These are phyloP conservation scores for Hirtodrosophila cameraria DNA, from an alignment of 2,888 invertebrate genomes.

Conservation along the genomic window DNA sequence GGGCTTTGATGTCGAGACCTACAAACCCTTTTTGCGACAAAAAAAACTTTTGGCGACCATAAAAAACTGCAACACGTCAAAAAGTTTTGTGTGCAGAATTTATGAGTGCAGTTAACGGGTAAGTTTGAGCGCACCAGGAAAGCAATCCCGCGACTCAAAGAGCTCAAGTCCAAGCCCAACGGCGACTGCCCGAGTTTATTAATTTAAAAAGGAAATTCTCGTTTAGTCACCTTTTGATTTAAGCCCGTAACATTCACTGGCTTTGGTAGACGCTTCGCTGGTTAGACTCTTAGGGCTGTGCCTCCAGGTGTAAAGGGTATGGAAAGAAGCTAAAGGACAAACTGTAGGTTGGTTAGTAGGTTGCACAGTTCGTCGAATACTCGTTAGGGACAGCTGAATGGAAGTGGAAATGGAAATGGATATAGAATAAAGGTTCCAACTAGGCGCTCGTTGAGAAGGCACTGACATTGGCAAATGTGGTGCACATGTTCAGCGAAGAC, in stretches of 20 bases:
- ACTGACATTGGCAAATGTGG: conserved; percentile 12
- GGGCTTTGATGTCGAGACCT: conserved; percentile 18
- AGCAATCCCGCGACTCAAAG: conserved; percentile 2
- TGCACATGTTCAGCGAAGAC: conserved; percentile 1
- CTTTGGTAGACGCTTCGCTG: conserved; percentile 15
- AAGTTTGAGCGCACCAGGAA: conserved; percentile 60
- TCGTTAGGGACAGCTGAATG: conserved; percentile 20
- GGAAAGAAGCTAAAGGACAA: neutral
- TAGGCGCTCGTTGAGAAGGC: conserved; percentile 4
- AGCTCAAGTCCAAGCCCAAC: conserved; percentile 15
- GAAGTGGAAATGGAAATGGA: conserved; percentile 36
- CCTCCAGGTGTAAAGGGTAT: neutral
- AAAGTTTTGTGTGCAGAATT: conserved; percentile 70
- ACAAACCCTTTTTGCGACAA: conserved; percentile 11
- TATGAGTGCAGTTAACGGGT: conserved; percentile 74
- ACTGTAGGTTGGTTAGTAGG: conserved; percentile 24
- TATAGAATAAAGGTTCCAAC: conserved; percentile 19
- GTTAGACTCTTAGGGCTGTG: conserved; percentile 8
- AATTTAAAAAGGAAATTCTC: conserved; percentile 83
- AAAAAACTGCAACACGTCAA: conserved; percentile 69
- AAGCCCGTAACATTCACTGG: conserved; percentile 47
- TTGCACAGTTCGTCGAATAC: conserved; percentile 25
- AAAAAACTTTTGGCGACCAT: conserved; percentile 51
- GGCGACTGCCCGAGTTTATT: conserved; percentile 71
- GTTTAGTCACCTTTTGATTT: conserved; percentile 83